Evolutionary conservation across 2,888 invertebrate species (phyloP).

Genomic region (Steinernema carpocapsae): DNA sequence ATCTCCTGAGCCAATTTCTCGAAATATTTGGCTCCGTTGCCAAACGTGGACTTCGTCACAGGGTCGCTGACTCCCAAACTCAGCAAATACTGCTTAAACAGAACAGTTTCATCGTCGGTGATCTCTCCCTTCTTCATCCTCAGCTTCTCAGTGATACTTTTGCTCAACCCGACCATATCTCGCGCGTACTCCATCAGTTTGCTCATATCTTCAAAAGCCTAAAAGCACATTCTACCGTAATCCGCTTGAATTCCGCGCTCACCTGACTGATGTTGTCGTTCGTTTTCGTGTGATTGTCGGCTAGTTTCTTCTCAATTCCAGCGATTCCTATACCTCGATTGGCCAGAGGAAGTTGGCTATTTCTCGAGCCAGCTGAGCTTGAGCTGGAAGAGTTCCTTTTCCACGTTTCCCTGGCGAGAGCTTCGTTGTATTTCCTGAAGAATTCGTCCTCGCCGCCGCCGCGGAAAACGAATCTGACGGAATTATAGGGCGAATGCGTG

Average conservation of each 20-base stretch:
- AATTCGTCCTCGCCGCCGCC: conserved; percentile 69
- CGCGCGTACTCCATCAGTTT: conserved; percentile 94
- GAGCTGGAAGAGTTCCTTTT: conserved; percentile 64
- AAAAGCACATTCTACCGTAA: conserved; percentile 35
- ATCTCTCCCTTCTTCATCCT: conserved; percentile 92
- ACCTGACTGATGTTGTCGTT: conserved; percentile 84
- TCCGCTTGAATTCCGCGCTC: neutral
- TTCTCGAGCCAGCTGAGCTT: conserved; percentile 61
- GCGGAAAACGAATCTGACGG: conserved; percentile 54
- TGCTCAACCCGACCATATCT: conserved; percentile 92
- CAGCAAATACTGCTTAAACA: conserved; percentile 92
- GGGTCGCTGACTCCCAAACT: conserved; percentile 97
- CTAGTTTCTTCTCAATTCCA: conserved; percentile 90
- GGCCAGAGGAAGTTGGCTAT: conserved; percentile 37
- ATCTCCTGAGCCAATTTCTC: conserved; percentile 84
- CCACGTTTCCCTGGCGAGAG: conserved; percentile 64
- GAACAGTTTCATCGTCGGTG: conserved; percentile 91
- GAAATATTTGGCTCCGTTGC: conserved; percentile 83
- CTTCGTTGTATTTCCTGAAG: conserved; percentile 65
- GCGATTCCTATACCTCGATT: conserved; percentile 78
- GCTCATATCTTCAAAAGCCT: conserved; percentile 90
- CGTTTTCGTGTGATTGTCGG: conserved; percentile 87
- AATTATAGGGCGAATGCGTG: conserved; percentile 49
- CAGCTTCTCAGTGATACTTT: conserved; percentile 88
- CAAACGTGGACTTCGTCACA: conserved; percentile 88